These are phyloP conservation scores for Geotrupes spiniger DNA, from an alignment of 2,888 invertebrate genomes.

Conservation along the genomic window DNA sequence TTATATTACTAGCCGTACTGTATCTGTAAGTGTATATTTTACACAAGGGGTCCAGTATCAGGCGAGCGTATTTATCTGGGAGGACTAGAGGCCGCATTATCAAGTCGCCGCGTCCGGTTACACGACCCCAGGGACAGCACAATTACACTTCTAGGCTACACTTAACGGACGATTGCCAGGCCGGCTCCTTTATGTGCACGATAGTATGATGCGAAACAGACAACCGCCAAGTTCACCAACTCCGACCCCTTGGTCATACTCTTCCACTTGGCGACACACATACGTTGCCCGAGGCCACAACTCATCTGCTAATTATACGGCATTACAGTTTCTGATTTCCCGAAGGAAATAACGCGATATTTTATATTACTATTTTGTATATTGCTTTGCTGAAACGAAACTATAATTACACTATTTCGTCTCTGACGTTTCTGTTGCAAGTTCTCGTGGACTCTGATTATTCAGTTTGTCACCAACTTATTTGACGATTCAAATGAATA, in stretches of 20 bases:
- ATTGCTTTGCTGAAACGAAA: constrained; percentile 22
- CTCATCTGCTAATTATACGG: constrained; percentile 30
- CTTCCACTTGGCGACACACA: constrained; percentile 19
- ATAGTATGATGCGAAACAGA: constrained; percentile 1
- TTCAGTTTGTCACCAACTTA: too few relatives aligned
- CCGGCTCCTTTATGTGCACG: constrained; percentile 3
- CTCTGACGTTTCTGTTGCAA: too few relatives aligned
- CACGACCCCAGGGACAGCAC: constrained; percentile 4
- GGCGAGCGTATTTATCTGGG: constrained; percentile 4
- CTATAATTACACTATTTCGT: not conserved
- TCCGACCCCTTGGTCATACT: constrained; percentile 2
- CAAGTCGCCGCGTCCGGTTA: constrained; percentile 7
- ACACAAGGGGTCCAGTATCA: constrained; percentile 9
- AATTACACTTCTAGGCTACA: constrained; percentile 7
- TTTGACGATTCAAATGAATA: too few relatives aligned
- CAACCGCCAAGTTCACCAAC: constrained; percentile 6
- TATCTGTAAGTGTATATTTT: constrained; percentile 20
- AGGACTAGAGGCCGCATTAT: constrained; percentile 1
- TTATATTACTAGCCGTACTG: constrained; percentile 24
- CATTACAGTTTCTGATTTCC: constrained; percentile 31
- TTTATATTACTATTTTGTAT: constrained; percentile 23
- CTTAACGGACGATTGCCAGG: constrained; percentile 4
- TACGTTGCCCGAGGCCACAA: constrained; percentile 16
- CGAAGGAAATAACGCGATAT: constrained; percentile 24
- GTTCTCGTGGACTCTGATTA: too few relatives aligned